phyloP scores from a whole-genome alignment of 2,113 vertebrate genomes.

The Cervus canadensis region DNA sequence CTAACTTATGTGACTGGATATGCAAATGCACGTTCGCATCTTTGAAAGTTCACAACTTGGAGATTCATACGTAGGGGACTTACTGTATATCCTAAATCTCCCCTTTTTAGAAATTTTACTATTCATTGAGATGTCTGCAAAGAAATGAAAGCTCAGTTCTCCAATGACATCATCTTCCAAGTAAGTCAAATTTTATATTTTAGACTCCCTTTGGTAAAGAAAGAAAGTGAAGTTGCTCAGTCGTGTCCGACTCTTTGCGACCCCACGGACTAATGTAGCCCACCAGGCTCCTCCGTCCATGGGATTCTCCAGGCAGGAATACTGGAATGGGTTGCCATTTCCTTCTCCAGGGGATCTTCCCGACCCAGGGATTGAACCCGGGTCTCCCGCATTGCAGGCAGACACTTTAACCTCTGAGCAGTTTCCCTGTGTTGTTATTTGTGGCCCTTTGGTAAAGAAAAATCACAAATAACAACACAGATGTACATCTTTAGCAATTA shows the following conservation, averaged over 20 bases:
- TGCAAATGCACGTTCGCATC: background rate
- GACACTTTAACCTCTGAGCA: no score
- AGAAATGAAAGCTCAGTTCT: slow-evolving; percentile 7
- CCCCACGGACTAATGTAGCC: no score
- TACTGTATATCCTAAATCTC: background rate
- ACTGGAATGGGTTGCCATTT: no score
- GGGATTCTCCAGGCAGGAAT: no score
- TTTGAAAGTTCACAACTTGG: background rate
- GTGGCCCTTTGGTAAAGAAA: slow-evolving; percentile 10
- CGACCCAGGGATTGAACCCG: no score
- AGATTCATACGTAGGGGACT: background rate
- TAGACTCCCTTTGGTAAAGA: background rate
- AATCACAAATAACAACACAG: background rate
- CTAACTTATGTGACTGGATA: background rate
- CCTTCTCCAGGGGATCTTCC: no score
- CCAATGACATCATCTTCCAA: background rate
- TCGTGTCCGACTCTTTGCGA: no score
- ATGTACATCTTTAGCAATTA: background rate
- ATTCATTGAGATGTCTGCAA: background rate
- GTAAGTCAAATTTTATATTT: background rate
- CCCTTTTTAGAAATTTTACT: background rate
- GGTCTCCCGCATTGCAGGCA: no score
- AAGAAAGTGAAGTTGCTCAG: background rate
- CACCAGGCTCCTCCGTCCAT: no score
- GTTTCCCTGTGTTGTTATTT: no score